Conservation (phyloP, 2,888 invertebrate species). For the Polietes domitor region DNA sequence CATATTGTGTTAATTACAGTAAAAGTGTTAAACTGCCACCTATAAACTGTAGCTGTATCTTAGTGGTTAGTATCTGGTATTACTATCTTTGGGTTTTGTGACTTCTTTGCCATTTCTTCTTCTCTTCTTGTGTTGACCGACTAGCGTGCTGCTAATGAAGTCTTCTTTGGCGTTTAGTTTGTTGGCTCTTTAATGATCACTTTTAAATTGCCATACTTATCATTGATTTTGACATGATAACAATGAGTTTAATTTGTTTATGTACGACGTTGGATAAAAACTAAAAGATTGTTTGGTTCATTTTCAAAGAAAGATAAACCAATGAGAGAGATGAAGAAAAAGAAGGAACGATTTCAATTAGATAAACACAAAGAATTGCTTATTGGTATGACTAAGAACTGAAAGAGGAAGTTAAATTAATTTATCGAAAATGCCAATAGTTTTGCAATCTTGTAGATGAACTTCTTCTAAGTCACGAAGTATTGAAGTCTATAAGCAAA, state of each 20-base stretch:
- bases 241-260: conserved; percentile 1
- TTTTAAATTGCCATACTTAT: conserved; percentile 6
- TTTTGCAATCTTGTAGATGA: too few species aligned
- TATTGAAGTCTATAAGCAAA: too few species aligned
- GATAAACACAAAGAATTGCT: too few species aligned
- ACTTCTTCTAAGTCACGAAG: too few species aligned
- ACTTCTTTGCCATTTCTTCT: neutral
- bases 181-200: conserved; percentile 21
- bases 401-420: too few species aligned
- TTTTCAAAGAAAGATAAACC: neutral
- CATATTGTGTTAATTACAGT: neutral
- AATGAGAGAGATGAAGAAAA: too few species aligned
- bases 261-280: neutral
- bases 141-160: conserved; percentile 18
- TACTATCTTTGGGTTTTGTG: neutral
- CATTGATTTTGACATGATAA: conserved; percentile 10
- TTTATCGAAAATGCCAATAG: too few species aligned
- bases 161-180: neutral
- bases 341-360: too few species aligned
- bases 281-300: conserved; percentile 4
- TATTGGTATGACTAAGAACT: too few species aligned
- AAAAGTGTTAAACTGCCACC: conserved; percentile 22
- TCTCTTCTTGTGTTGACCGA: neutral
- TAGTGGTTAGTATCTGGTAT: neutral
- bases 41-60: neutral